These are phyloP conservation scores for Pempheris klunzingeri DNA, from an alignment of 2,797 vertebrate species.

Conservation along the genomic window DNA sequence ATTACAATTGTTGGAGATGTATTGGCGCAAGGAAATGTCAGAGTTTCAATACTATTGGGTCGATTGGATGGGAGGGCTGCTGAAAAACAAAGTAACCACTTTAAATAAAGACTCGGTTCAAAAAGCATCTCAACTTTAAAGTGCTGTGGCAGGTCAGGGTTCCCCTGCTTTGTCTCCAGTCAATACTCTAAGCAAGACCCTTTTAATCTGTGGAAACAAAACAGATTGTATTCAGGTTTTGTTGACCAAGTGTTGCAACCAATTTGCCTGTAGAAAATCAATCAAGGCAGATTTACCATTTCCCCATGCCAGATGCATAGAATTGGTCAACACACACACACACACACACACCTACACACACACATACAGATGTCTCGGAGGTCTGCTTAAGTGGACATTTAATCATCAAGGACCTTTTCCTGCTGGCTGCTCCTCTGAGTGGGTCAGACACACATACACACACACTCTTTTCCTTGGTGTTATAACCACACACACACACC, in stretches of 20 bases:
- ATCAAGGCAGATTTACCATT: constrained; percentile 63
- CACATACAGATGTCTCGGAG: constrained; percentile 42
- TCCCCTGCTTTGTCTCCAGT: constrained; percentile 27
- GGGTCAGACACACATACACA: constrained; percentile 30
- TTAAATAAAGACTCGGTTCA: constrained; percentile 13
- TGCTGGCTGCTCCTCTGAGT: constrained; percentile 58
- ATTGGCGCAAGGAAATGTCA: neutral
- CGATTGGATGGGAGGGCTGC: constrained; percentile 1
- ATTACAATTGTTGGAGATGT: neutral
- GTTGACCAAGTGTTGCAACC: constrained; percentile 47
- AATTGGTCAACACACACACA: constrained; percentile 36
- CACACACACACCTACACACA: constrained; percentile 1
- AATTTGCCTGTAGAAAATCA: constrained; percentile 69
- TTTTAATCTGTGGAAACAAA: constrained; percentile 66
- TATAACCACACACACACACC: constrained; percentile 35
- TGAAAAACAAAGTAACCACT: constrained; percentile 32
- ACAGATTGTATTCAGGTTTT: constrained; percentile 50
- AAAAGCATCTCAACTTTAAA: constrained; percentile 24
- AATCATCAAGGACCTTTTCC: constrained; percentile 77
- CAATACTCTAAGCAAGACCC: constrained; percentile 53
- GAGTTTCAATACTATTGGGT: neutral
- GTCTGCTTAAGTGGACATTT: constrained; percentile 75
- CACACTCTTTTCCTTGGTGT: no score
- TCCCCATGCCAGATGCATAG: constrained; percentile 31
- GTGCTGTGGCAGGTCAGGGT: constrained; percentile 26